Percentiles rank a stretch among this genome's conserved stretches.
phyloP scores from a whole-genome alignment of 2,888 invertebrate genomes.

The Mythimna ferrago region DNA sequence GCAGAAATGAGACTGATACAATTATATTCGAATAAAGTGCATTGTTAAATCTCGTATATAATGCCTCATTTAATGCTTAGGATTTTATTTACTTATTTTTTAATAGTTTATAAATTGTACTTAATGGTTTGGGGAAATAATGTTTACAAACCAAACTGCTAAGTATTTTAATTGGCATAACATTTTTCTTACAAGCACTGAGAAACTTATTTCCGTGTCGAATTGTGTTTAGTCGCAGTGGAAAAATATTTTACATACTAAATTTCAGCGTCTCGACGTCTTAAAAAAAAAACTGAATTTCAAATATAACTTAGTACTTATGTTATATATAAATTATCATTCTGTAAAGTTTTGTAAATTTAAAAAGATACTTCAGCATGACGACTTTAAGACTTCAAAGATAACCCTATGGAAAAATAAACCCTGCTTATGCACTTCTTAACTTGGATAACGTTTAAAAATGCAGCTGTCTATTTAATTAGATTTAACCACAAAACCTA shows the following conservation, averaged over 20 bases:
- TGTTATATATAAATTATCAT: too few relatives aligned
- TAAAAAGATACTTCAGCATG: too few relatives aligned
- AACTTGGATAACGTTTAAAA: neutral
- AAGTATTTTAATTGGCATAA: slow-evolving; percentile 19
- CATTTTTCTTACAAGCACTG: neutral
- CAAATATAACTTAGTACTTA: neutral
- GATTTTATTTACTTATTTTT: neutral
- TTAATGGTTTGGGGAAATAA: neutral
- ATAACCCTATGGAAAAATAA: too few relatives aligned
- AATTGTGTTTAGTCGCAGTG: slow-evolving; percentile 3
- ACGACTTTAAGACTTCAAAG: too few relatives aligned
- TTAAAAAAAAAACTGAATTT: neutral
- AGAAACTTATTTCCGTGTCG: neutral
- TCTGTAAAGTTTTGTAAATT: too few relatives aligned
- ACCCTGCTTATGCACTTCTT: too few relatives aligned
- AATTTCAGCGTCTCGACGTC: neutral
- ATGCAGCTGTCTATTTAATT: neutral
- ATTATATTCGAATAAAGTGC: neutral
- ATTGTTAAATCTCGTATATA: neutral
- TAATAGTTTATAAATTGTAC: neutral
- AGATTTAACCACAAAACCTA: neutral
- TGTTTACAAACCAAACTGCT: neutral
- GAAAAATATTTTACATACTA: slow-evolving; percentile 1
- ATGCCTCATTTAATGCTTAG: neutral
- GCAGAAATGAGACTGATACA: slow-evolving; percentile 2